Evolutionary conservation across 2,113 vertebrate genomes (phyloP), one percentile per base, ranked within the genome.

Genomic region (Falcunculus frontatus): DNA sequence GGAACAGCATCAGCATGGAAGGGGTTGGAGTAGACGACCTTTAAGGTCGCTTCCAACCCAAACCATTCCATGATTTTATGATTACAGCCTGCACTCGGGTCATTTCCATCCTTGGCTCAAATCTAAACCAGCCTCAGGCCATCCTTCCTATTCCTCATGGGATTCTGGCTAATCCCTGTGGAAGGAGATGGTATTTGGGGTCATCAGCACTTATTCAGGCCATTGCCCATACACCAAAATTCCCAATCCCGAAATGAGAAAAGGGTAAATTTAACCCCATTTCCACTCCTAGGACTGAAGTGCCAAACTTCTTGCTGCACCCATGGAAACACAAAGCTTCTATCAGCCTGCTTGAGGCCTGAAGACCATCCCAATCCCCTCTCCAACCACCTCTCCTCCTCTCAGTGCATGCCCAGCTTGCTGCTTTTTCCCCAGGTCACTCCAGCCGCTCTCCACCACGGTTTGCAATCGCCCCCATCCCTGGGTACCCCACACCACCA

Each of bases 361-460:
- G 35, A 50, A 42, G 26, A 26, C 8, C 56, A 18, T 2, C 50
- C 15, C 33, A 44, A 7, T 2, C 7, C 17, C 37, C 30, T 41
- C 50, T 60, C 17, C 64, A 73, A 5, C 11, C 22, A 37, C 46
- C 33, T 47, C 35, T 42, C 19, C 42, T 26, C 29, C 55, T 39
- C 49, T 42, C 62, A 5, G 0, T 3, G 4, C 23, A 16, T 1
- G 2, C 46, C 63, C 44, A 67, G 30, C 37, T 84, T 6, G 1
- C 16, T 46, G 0, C 0, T 33, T 41, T 39, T 11, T 6, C 42
- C 82, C 8, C 1, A 1, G 3, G 13, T 47, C 47, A 3, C 29
- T 47, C 57, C 82, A 57, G 53, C 22, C 0, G 0, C 29, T 65
- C 35, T 44, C 33, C 6, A 70, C 41, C 37, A 10, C 0, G 2